These are phyloP conservation scores for Cheilosia pagana DNA, from an alignment of 2,888 invertebrate genomes.

Conservation along the genomic window DNA sequence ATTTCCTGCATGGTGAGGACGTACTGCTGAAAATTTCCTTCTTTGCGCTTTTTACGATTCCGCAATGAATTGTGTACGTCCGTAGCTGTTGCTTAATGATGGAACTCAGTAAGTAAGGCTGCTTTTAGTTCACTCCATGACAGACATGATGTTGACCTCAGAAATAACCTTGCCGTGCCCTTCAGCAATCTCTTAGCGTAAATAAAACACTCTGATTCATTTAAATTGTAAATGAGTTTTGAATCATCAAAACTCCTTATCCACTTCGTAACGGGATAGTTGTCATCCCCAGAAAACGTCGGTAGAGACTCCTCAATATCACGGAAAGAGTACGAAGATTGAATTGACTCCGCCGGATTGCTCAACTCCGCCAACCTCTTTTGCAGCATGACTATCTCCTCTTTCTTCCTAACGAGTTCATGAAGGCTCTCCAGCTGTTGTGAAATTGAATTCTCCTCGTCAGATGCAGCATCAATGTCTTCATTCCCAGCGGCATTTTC, in stretches of 20 bases:
- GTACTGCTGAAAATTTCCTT: slow-evolving; percentile 27
- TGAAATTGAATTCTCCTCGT: slow-evolving; percentile 3
- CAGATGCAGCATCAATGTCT: background rate
- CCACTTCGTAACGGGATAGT: slow-evolving; percentile 20
- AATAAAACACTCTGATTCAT: slow-evolving; percentile 24
- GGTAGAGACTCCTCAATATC: slow-evolving; percentile 22
- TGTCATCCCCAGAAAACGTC: slow-evolving; percentile 26
- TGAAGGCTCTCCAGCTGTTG: slow-evolving; percentile 21
- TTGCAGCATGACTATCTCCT: slow-evolving; percentile 24
- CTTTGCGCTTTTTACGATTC: slow-evolving; percentile 11
- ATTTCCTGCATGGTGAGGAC: slow-evolving; percentile 33
- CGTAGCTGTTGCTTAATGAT: slow-evolving; percentile 4
- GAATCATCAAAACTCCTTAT: slow-evolving; percentile 34
- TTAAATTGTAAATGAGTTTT: slow-evolving; percentile 14
- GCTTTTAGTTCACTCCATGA: slow-evolving; percentile 20
- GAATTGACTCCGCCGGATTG: background rate
- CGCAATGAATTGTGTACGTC: slow-evolving; percentile 21
- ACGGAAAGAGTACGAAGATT: slow-evolving; percentile 19
- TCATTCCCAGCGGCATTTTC: background rate
- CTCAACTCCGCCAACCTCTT: slow-evolving; percentile 30
- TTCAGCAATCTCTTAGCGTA: background rate
- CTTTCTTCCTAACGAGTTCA: slow-evolving; percentile 23
- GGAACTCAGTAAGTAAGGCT: slow-evolving; percentile 9
- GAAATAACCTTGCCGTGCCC: too few species aligned
- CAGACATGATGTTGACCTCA: background rate